Percentiles rank a stretch among this genome's conserved stretches.
These are phyloP conservation scores for Monochamus saltuarius DNA, from an alignment of 1,140 invertebrate genomes.

Conservation along the genomic window DNA sequence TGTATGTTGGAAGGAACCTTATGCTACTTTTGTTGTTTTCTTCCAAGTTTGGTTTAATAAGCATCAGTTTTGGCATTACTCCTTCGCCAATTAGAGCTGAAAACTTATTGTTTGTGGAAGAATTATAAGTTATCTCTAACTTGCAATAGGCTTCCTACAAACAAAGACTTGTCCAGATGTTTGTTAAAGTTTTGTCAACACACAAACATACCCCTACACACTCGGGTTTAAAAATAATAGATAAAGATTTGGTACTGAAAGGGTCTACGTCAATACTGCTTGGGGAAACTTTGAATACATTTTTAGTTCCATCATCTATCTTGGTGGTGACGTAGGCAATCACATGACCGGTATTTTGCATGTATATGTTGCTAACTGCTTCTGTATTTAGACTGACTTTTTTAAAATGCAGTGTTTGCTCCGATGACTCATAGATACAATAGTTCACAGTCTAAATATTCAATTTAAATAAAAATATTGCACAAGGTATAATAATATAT, in stretches of 20 bases:
- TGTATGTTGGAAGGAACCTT: conserved; percentile 29
- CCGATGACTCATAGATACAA: conserved; percentile 25
- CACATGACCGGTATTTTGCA: conserved; percentile 40
- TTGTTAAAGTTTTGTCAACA: neutral
- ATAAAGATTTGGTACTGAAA: conserved; percentile 22
- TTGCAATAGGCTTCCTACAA: conserved; percentile 8
- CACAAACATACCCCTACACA: conserved; percentile 34
- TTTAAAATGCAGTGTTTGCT: conserved; percentile 34
- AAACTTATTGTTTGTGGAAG: conserved; percentile 13
- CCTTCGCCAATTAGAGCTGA: conserved; percentile 29
- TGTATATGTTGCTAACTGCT: conserved; percentile 23
- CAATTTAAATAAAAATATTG: no score
- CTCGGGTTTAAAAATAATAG: conserved; percentile 38
- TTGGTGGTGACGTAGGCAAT: conserved; percentile 24
- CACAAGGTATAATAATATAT: no score
- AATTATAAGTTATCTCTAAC: conserved; percentile 16
- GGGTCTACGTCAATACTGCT: conserved; percentile 29
- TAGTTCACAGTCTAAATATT: conserved; percentile 27
- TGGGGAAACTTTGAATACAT: conserved; percentile 36
- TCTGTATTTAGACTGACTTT: conserved; percentile 34
- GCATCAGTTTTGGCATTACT: conserved; percentile 32
- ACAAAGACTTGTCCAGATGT: neutral
- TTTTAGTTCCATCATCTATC: conserved; percentile 11
- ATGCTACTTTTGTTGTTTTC: conserved; percentile 8
- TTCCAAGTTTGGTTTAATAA: conserved; percentile 27